Evolutionary conservation across 2,888 invertebrate genomes (phyloP).

Genomic region (Anorthoa munda): DNA sequence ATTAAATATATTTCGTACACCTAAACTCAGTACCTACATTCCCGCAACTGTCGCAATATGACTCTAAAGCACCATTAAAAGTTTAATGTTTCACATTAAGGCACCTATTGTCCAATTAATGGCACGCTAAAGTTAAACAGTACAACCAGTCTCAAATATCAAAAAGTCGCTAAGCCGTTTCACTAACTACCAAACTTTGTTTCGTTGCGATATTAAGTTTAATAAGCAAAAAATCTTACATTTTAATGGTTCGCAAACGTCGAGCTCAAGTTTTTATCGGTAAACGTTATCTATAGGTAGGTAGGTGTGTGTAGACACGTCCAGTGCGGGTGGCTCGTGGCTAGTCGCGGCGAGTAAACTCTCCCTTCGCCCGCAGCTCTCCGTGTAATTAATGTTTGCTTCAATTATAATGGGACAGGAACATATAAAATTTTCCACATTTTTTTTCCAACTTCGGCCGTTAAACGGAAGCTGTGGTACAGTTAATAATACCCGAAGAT

Average conservation of each 20-base stretch:
- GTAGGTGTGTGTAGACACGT: slow-evolving; percentile 36
- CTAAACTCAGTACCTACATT: background rate
- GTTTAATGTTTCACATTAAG: slow-evolving; percentile 40
- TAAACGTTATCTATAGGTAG: slow-evolving; percentile 34
- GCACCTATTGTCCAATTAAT: slow-evolving; percentile 43
- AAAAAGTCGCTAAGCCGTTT: slow-evolving; percentile 43
- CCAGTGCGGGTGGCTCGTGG: slow-evolving; percentile 52
- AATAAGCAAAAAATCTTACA: slow-evolving; percentile 48
- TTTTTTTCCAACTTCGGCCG: slow-evolving; percentile 70
- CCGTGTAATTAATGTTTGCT: slow-evolving; percentile 83
- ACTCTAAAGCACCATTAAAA: slow-evolving; percentile 28
- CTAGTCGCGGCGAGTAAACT: slow-evolving; percentile 48
- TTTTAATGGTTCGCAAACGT: slow-evolving; percentile 48
- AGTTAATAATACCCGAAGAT: slow-evolving; percentile 59
- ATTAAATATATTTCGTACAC: slow-evolving; percentile 1
- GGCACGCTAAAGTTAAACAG: slow-evolving; percentile 27
- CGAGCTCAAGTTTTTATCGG: slow-evolving; percentile 53
- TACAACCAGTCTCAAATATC: slow-evolving; percentile 43
- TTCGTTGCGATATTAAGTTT: slow-evolving; percentile 32
- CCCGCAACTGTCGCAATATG: background rate
- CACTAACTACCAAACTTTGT: slow-evolving; percentile 51
- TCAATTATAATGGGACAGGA: slow-evolving; percentile 78
- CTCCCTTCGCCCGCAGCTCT: slow-evolving; percentile 70
- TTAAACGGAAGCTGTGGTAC: slow-evolving; percentile 66
- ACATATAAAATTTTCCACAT: slow-evolving; percentile 70